Base-by-base conservation (phyloP, 1,140 invertebrate species). In the Solen grandis region DNA sequence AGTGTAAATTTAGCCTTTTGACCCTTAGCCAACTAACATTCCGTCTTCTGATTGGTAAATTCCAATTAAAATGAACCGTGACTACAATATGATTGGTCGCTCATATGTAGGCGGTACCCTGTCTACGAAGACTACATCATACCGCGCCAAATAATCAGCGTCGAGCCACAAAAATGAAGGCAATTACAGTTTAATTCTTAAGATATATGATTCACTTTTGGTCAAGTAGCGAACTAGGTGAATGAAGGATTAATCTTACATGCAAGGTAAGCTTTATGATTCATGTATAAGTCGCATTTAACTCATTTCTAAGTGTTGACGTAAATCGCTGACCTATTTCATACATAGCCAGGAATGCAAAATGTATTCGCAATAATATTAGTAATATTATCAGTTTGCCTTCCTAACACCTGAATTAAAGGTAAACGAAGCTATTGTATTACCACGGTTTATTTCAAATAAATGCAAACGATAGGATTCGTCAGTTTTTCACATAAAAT, bases 111-210 rank as follows among this genome's bases (percentile, higher is more conserved):
- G 86, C 77, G 86, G 76, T 57, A 57, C 68, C 36, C 59, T 60
- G 66, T 80, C 72, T 68, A 77, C 57, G 70, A 83, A 70, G 72
- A 54, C 70, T 79, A 74, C 84, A 85, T 83, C 81, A 88, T 89
- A 83, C 85, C 88, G 88, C 88, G 88, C 86, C 86, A 89, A 88
- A 88, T 86, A 83, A 73, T 84, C 66, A 41, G 68, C 50, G 75
- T 36, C 65, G 8, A 27, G 22, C 19, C 19, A 14, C 25, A 52
- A 60, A 25, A 27, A 29, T 33, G 29, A 19, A 62, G 41, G 41
- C 41, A 10, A 10, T 46, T 3, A 27, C 3, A n/a, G 31, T 29
- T 33, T 16, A 3, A 33, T 25, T 2, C 25, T 62, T 62, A 16
- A 62, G 16, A 22, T n/a, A n/a, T 62, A 16, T n/a, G 59, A 29